Conservation (phyloP, 2,113 vertebrate genomes). For the Nettapus auritus region DNA sequence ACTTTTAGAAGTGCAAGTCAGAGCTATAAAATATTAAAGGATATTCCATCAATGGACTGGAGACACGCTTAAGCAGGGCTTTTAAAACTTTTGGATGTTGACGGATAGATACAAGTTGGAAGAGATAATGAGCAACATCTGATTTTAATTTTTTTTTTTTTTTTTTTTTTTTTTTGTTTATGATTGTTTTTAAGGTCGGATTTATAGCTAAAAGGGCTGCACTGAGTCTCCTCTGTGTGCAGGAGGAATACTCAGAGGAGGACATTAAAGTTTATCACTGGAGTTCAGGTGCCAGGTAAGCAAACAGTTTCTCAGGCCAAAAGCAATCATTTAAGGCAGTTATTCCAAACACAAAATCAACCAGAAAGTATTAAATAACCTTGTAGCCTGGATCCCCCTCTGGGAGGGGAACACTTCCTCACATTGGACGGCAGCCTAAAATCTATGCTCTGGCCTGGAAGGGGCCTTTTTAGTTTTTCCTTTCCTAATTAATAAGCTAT, state of each 20-base stretch:
- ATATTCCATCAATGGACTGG: conserved; percentile 24
- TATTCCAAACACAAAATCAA: conserved; percentile 43
- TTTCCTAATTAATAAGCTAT: conserved; percentile 50
- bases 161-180: not conserved
- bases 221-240: not conserved
- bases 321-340: conserved; percentile 35
- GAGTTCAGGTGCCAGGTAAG: conserved; percentile 64
- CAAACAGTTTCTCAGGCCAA: conserved; percentile 58
- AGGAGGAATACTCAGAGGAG: conserved; percentile 10
- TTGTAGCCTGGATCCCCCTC: conserved; percentile 12
- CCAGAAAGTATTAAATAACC: conserved; percentile 51
- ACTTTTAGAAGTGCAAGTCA: conserved; percentile 67
- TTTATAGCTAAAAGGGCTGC: conserved; percentile 7
- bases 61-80: conserved; percentile 39
- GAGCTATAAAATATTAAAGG: conserved; percentile 71
- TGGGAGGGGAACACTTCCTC: conserved; percentile 9
- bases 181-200: not conserved
- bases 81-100: conserved; percentile 14
- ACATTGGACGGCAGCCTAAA: conserved; percentile 53
- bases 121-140: conserved; percentile 1
- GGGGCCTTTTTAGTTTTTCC: not conserved
- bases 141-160: not conserved
- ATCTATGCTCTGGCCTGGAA: conserved; percentile 22
- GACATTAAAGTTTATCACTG: conserved; percentile 53
- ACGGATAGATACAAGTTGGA: not conserved